Percentiles rank a stretch among this genome's conserved stretches.
Evolutionary conservation across 1,140 invertebrate genomes (phyloP).

Genomic region (Drosophila nikananu): DNA sequence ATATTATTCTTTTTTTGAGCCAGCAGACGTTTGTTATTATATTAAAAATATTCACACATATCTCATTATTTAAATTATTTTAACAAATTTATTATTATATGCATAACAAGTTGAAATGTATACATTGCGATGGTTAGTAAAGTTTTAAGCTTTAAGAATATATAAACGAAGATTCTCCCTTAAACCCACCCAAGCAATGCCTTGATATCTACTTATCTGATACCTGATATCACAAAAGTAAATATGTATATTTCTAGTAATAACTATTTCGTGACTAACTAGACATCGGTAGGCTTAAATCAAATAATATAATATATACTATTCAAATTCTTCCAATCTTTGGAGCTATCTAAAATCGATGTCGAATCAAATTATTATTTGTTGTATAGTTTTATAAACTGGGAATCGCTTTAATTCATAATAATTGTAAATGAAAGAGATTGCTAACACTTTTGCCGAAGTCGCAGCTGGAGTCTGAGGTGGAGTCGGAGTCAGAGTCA

Average conservation of each 20-base stretch:
- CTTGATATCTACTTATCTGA: too few relatives aligned
- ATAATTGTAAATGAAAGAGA: constrained; percentile 20
- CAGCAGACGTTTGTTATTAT: too few relatives aligned
- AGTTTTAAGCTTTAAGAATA: neutral
- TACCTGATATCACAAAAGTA: too few relatives aligned
- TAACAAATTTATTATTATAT: too few relatives aligned
- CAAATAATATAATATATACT: neutral
- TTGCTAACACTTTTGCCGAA: constrained; percentile 16
- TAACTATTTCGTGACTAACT: neutral
- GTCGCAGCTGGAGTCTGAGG: neutral
- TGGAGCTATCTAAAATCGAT: neutral
- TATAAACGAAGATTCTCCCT: too few relatives aligned
- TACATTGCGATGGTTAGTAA: too few relatives aligned
- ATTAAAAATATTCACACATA: too few relatives aligned
- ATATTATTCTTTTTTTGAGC: too few relatives aligned
- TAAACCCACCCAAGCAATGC: too few relatives aligned
- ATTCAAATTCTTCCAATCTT: neutral
- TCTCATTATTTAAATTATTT: too few relatives aligned
- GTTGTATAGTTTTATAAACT: neutral
- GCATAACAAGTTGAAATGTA: too few relatives aligned
- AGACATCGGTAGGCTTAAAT: neutral
- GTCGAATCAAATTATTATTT: neutral
- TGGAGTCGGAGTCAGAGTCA: neutral
- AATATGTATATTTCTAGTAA: too few relatives aligned
- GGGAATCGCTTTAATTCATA: constrained; percentile 22